phyloP scores from a whole-genome alignment of 2,888 invertebrate genomes.

The Drosophila paranaensis region DNA sequence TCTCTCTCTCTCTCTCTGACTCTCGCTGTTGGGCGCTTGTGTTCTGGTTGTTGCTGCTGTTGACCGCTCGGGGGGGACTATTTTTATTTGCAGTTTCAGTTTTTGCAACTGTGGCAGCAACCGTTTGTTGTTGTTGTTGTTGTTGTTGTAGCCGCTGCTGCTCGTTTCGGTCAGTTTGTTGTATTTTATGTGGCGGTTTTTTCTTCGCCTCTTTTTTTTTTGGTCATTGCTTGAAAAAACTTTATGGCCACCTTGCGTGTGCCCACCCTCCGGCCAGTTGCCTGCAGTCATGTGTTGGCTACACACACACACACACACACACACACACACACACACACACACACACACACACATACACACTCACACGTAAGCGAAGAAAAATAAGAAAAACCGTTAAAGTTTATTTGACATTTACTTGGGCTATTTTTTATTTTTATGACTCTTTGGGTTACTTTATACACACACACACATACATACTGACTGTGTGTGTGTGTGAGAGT shows the following conservation, averaged over 20 bases:
- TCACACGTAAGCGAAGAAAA: slow-evolving; percentile 16
- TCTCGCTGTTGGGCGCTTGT: slow-evolving; percentile 12
- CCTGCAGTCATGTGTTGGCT: slow-evolving; percentile 29
- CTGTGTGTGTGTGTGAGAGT: slow-evolving; percentile 3
- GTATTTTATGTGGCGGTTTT: slow-evolving; percentile 70
- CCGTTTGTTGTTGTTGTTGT: slow-evolving; percentile 30
- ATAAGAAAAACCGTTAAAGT: slow-evolving; percentile 78
- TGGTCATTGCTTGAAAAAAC: slow-evolving; percentile 41
- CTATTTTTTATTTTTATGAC: slow-evolving; percentile 82
- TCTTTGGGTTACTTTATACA: slow-evolving; percentile 62
- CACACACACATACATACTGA: not conserved
- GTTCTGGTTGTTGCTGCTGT: slow-evolving; percentile 26
- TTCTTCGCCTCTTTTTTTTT: slow-evolving; percentile 39
- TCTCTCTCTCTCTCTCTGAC: not conserved
- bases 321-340: not conserved
- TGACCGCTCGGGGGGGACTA: slow-evolving; percentile 45
- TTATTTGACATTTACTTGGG: slow-evolving; percentile 82
- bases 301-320: slow-evolving; percentile 3
- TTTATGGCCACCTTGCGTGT: slow-evolving; percentile 61
- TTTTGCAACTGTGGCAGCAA: slow-evolving; percentile 74
- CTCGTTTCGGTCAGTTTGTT: slow-evolving; percentile 70
- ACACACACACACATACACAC: not conserved
- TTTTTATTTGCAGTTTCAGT: slow-evolving; percentile 80
- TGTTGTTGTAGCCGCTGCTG: slow-evolving; percentile 36
- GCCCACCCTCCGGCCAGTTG: slow-evolving; percentile 14